These are phyloP conservation scores for Ischnura elegans DNA, from an alignment of 2,888 invertebrate species.

Conservation along the genomic window DNA sequence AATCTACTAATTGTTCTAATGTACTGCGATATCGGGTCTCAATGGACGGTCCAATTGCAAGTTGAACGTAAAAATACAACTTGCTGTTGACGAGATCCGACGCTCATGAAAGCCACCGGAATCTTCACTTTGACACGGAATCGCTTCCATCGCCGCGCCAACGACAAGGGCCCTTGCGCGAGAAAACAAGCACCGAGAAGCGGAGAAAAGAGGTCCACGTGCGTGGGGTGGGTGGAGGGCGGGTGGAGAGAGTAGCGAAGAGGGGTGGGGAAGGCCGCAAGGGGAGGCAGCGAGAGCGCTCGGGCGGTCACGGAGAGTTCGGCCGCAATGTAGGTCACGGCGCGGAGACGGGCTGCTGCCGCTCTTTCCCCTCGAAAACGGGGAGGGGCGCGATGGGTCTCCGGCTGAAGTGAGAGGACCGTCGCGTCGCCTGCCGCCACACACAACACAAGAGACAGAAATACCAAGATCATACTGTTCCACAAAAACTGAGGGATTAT, in stretches of 20 bases:
- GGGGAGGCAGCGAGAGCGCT: background rate
- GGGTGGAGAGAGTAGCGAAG: background rate
- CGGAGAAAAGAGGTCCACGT: background rate
- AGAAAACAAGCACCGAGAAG: background rate
- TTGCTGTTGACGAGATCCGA: no score
- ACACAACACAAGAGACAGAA: no score
- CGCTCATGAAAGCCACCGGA: no score
- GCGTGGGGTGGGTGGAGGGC: background rate
- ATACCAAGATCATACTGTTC: no score
- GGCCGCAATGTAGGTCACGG: constrained; percentile 6
- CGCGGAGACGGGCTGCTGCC: no score
- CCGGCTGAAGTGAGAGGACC: background rate
- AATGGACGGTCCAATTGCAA: no score
- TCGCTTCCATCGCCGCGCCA: background rate
- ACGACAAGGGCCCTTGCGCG: background rate
- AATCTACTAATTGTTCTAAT: no score
- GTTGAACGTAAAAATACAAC: no score
- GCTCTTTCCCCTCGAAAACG: background rate
- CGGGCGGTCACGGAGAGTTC: constrained; percentile 7
- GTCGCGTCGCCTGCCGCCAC: no score
- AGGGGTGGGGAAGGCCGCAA: background rate
- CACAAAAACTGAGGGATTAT: no score
- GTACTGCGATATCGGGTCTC: no score
- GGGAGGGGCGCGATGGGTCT: background rate
- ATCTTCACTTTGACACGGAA: background rate